Evolutionary conservation across 2,113 vertebrate species (phyloP), one percentile per base, ranked within the genome.

Genomic region (Scartelaos histophorus): DNA sequence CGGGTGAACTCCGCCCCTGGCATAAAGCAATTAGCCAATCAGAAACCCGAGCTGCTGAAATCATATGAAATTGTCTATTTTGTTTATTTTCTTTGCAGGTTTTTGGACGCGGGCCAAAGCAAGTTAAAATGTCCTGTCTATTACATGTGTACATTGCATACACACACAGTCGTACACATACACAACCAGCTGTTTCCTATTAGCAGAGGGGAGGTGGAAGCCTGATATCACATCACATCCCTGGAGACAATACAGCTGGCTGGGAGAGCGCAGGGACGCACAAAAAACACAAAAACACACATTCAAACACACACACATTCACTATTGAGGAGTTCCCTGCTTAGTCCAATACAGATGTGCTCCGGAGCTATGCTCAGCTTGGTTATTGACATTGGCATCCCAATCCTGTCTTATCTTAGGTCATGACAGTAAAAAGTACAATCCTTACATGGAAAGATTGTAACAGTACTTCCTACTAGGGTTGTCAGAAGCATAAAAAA

Each of bases 1-100:
- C 96, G 96, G 3, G 78, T 94, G 90, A 99, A 98, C 67, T 95
- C 91, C 0, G 96, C 96, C 0, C 98, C 98, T 99, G 83, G 22
- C 0, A 58, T 64, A 25, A 6, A 75, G 24, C 10, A 79, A 62
- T 1, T 68, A 29, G 65, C 49, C 22, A 35, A 13, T 71, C 21
- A 66, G n/a, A 54, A 47, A 35, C 7, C 9, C 35, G 13, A 53
- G 45, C 35, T 13, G 47, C n/a, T 58, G 67, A 74, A 3, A 13
- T 19, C 68, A 54, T 46, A 35, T 34, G 29, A 70, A 64, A 57
- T 16, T 61, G n/a, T 51, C 54, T 29, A 51, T 65, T 3, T 69
- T 17, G n/a, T 24, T 71, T 54, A 66, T 57, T 13, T 70, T 49
- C 1, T 46, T 24, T 9, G 16, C 19, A 46, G 9, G 9, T 62